Base-by-base conservation (phyloP, 1,140 invertebrate genomes). In the Sipha flava region DNA sequence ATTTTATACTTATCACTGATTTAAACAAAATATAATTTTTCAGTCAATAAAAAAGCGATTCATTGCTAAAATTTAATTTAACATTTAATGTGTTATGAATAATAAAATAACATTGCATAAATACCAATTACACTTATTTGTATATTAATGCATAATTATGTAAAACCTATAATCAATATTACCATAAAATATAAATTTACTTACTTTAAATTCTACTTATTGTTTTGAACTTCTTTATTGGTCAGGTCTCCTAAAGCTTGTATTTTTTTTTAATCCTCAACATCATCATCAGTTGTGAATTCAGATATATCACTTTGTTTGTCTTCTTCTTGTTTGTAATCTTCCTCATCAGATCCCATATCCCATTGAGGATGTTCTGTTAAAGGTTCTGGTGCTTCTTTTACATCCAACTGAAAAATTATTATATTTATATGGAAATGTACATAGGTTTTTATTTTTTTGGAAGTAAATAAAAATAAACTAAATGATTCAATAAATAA, bases 351-450 rank as follows among this genome's bases (percentile, higher is more conserved):
- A 66, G 94, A 94, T 82, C n/a, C n/a, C n/a, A 96, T 93, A 82
- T 98, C 95, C 96, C 96, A 98, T 86, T 98, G 95, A 14, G 95
- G 95, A 88, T 98, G 95, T 84, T 95, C 94, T 47, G 92, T 92
- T 47, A 93, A 92, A 82, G 96, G 89, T 83, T 92, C 93, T 81
- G 95, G 93, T 18, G 95, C 96, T 87, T 98, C 95, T 86, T 98
- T 95, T 40, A 98, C 96, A 86, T 98, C 96, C 86, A 98, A 87
- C 92, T 92, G n/a, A 81, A 34, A 85, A 85, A 81, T 85, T 84
- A 80, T 75, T 80, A 59, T 79, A 52, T n/a, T n/a, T 49, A 72
- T 79, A 31, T 31, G 14, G 10, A 40, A 40, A 40, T 40, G n/a
- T n/a, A n/a, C n/a, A n/a, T n/a, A n/a, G 4, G 37, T 6, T 40